phyloP scores from a whole-genome alignment of 2,797 vertebrate species.

The Tinamus major region DNA sequence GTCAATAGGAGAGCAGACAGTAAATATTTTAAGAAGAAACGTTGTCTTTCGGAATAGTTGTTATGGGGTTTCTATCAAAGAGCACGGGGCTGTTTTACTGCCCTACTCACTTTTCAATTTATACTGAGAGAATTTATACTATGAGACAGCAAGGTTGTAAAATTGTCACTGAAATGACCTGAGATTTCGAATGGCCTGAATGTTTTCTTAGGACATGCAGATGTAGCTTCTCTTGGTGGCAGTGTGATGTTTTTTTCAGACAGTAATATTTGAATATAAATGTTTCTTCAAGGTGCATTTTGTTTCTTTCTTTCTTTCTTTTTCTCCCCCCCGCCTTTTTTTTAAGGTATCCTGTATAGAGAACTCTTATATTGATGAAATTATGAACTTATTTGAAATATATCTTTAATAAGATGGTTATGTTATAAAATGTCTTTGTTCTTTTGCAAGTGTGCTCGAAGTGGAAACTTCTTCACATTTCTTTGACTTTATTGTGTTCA shows the following conservation, averaged over 20 bases:
- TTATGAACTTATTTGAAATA: not conserved
- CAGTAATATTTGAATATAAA: not conserved
- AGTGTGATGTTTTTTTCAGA: not conserved
- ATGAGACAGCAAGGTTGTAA: not conserved
- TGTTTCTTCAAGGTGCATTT: not conserved
- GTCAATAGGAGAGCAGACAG: not conserved
- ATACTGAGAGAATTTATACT: not conserved
- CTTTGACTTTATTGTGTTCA: not conserved
- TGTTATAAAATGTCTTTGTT: not conserved
- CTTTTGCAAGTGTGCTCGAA: not conserved
- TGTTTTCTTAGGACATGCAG: not conserved
- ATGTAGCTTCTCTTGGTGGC: not conserved
- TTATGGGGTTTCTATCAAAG: not conserved
- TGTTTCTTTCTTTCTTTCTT: too few relatives aligned
- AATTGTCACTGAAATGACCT: not conserved
- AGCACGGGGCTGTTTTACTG: not conserved
- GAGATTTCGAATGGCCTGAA: not conserved
- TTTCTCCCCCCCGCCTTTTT: not conserved
- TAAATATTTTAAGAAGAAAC: constrained; percentile 33
- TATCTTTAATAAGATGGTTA: not conserved
- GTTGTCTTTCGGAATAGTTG: not conserved
- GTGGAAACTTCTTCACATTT: not conserved
- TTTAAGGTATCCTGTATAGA: not conserved
- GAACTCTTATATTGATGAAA: not conserved
- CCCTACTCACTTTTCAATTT: not conserved